These are phyloP conservation scores for Apostichopus californicus DNA, from an alignment of 35 echinoderm and acorn worm species.

Conservation along the genomic window DNA sequence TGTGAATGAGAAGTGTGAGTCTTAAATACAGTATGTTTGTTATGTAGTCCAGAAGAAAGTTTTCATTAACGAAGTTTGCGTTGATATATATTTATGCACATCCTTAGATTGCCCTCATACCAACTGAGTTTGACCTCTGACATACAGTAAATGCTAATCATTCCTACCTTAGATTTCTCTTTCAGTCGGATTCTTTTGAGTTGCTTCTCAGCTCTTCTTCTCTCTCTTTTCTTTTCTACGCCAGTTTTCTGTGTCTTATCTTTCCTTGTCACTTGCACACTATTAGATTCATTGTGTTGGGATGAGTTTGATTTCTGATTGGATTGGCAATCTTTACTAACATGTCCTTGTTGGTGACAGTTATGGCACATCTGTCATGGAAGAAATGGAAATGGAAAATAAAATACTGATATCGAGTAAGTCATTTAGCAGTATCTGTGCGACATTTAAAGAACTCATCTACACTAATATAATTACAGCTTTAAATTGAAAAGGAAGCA, in stretches of 20 bases:
- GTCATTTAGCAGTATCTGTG: not conserved
- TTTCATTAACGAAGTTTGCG: not conserved
- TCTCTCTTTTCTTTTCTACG: constrained; percentile 20
- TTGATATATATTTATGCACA: no score
- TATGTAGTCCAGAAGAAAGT: not conserved
- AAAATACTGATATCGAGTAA: not conserved
- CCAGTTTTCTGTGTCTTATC: constrained; percentile 9
- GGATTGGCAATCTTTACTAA: not conserved
- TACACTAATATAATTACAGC: no score
- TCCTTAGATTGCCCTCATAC: not conserved
- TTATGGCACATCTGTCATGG: not conserved
- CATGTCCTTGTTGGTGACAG: not conserved
- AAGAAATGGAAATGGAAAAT: not conserved
- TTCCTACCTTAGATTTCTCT: constrained; percentile 23
- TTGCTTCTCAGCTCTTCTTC: constrained; percentile 17
- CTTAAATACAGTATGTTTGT: no score
- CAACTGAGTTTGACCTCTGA: not conserved
- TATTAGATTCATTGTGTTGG: not conserved
- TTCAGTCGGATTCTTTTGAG: constrained; percentile 22
- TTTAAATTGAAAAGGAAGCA: no score
- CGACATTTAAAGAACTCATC: no score
- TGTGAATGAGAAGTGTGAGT: no score
- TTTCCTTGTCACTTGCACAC: not conserved
- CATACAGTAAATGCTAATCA: not conserved
- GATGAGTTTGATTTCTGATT: not conserved